Evolutionary conservation across 2,888 invertebrate species (phyloP).

Genomic region (Malthinus seriepunctatus): DNA sequence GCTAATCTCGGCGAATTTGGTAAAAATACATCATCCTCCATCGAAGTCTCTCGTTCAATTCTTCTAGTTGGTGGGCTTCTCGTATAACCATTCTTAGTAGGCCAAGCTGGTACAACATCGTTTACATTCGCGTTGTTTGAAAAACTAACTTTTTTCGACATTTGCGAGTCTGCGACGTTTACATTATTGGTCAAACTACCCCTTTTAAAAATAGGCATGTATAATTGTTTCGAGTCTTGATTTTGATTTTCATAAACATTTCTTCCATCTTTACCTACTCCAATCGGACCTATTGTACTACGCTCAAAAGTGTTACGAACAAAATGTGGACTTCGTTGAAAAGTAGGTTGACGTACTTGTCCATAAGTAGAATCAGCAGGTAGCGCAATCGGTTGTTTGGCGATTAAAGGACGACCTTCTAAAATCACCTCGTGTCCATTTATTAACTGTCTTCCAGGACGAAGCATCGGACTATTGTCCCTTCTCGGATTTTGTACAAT

Average conservation of each 20-base stretch:
- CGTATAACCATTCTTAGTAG: slow-evolving; percentile 56
- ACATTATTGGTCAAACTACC: slow-evolving; percentile 55
- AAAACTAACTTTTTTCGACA: slow-evolving; percentile 59
- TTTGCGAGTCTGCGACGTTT: slow-evolving; percentile 43
- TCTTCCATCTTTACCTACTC: slow-evolving; percentile 16
- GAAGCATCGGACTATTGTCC: neutral
- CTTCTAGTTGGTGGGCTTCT: slow-evolving; percentile 51
- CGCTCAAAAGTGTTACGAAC: slow-evolving; percentile 39
- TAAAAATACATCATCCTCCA: slow-evolving; percentile 50
- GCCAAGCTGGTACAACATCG: slow-evolving; percentile 51
- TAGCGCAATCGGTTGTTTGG: slow-evolving; percentile 21
- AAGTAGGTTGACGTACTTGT: slow-evolving; percentile 12
- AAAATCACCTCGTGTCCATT: slow-evolving; percentile 29
- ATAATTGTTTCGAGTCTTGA: slow-evolving; percentile 20
- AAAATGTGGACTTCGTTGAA: slow-evolving; percentile 37
- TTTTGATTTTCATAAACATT: slow-evolving; percentile 21
- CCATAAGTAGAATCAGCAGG: slow-evolving; percentile 8
- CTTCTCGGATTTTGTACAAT: neutral
- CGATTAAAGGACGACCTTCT: slow-evolving; percentile 31
- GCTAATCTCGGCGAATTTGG: slow-evolving; percentile 27
- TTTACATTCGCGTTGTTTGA: slow-evolving; percentile 44
- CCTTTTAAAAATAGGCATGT: slow-evolving; percentile 58
- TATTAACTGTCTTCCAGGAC: slow-evolving; percentile 6
- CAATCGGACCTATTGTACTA: slow-evolving; percentile 40
- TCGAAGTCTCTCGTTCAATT: slow-evolving; percentile 35